Evolutionary conservation across 2,888 invertebrate genomes (phyloP).

Genomic region (Morpho deidamia): DNA sequence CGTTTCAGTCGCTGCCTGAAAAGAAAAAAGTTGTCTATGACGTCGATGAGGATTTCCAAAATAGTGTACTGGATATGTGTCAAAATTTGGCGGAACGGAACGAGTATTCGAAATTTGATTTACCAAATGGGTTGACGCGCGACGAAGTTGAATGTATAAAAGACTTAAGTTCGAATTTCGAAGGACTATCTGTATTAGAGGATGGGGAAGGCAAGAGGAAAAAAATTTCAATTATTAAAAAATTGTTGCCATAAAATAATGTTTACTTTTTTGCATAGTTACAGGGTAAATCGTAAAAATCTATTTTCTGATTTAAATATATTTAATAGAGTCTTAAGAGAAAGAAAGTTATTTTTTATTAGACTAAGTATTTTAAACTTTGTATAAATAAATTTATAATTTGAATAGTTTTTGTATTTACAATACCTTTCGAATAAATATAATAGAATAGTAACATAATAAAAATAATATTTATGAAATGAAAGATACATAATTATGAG

Average conservation of each 20-base stretch:
- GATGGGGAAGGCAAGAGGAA: conserved; percentile 43
- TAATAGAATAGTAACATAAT: too few relatives aligned
- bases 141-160: conserved; percentile 52
- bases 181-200: conserved; percentile 41
- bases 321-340: too few relatives aligned
- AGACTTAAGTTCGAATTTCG: conserved; percentile 40
- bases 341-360: too few relatives aligned
- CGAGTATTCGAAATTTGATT: conserved; percentile 50
- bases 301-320: too few relatives aligned
- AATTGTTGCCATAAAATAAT: conserved; percentile 10
- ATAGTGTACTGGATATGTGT: conserved; percentile 51
- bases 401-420: too few relatives aligned
- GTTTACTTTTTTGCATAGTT: too few relatives aligned
- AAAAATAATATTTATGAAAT: too few relatives aligned
- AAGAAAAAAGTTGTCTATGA: conserved; percentile 35
- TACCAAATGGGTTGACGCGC: conserved; percentile 45
- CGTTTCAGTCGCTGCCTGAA: conserved; percentile 35
- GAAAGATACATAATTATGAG: too few relatives aligned
- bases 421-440: too few relatives aligned
- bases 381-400: too few relatives aligned
- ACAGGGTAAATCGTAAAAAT: too few relatives aligned
- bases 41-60: conserved; percentile 55
- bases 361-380: too few relatives aligned
- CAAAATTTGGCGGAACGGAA: conserved; percentile 46
- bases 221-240: conserved; percentile 48